These are phyloP conservation scores for rat (Rattus norvegicus) DNA, from an alignment of 2,113 vertebrate species.

Conservation along the genomic window GRCr8 NC_086027.1:73341001-73341500, in stretches of 20 bases:
- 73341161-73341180: no score
- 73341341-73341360: no score
- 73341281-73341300: background rate
- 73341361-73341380: no score
- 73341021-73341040: background rate
- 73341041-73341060: background rate
- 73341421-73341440: no score
- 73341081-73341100: background rate
- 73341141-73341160: no score
- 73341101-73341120: background rate
- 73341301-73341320: background rate
- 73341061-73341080: background rate
- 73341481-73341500: no score
- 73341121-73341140: background rate
- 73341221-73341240: background rate
- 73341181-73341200: background rate
- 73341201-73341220: background rate
- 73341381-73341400: no score
- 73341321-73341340: no score
- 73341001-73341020: background rate
- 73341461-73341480: no score
- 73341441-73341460: no score
- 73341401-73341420: no score
- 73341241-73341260: background rate
- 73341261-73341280: constrained; percentile 26